Evolutionary conservation across 2,888 invertebrate species (phyloP).

Genomic region (Amaurobius ferox): DNA sequence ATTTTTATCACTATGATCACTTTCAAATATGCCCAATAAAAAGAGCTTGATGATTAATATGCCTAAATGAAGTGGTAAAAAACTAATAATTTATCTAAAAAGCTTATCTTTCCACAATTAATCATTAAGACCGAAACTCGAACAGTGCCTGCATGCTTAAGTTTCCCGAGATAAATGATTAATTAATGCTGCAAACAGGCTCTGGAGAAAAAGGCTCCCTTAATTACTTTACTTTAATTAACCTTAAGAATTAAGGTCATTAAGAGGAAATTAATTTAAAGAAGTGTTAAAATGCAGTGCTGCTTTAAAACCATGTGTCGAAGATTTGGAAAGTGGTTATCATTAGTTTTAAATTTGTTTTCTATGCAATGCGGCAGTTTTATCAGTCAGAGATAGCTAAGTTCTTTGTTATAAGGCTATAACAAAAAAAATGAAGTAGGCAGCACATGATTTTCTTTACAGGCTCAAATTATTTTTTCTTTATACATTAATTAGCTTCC

Average conservation of each 20-base stretch:
- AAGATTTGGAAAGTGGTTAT: too few relatives aligned
- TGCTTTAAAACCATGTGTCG: too few relatives aligned
- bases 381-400: too few relatives aligned
- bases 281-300: background rate
- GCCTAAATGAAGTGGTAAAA: background rate
- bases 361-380: too few relatives aligned
- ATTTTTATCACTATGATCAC: too few relatives aligned
- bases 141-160: background rate
- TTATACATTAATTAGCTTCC: too few relatives aligned
- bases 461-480: too few relatives aligned
- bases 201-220: background rate
- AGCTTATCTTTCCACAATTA: background rate
- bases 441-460: too few relatives aligned
- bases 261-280: conserved; percentile 2
- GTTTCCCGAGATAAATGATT: background rate
- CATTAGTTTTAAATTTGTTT: too few relatives aligned
- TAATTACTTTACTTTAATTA: conserved; percentile 1
- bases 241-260: conserved; percentile 7
- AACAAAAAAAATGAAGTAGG: too few relatives aligned
- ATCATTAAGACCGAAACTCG: background rate
- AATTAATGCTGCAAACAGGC: background rate
- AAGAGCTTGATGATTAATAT: background rate
- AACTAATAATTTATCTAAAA: background rate
- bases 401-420: too few relatives aligned
- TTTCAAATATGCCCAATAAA: background rate